These are phyloP conservation scores for Atta colombica DNA, from an alignment of 1,140 invertebrate genomes.

Conservation along the genomic window DNA sequence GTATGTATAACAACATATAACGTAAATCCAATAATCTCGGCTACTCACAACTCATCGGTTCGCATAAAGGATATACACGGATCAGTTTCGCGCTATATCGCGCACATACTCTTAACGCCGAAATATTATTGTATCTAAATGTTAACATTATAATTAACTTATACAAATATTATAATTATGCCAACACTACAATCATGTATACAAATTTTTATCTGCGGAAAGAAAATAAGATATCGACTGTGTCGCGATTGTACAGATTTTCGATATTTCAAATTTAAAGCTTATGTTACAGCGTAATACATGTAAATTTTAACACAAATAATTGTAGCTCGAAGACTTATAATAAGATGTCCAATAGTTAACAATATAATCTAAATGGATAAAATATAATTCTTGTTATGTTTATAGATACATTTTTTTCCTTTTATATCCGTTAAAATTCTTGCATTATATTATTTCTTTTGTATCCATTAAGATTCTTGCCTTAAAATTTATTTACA, in stretches of 20 bases:
- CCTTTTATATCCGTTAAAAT: neutral
- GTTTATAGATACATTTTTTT: neutral
- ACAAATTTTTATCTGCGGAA: neutral
- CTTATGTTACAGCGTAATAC: neutral
- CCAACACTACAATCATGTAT: neutral
- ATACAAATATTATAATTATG: neutral
- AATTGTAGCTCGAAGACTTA: neutral
- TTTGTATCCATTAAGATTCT: neutral
- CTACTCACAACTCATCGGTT: too few relatives aligned
- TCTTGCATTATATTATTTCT: neutral
- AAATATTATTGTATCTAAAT: too few relatives aligned
- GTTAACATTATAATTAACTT: neutral
- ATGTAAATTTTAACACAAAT: neutral
- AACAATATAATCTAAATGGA: neutral
- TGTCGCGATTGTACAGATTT: neutral
- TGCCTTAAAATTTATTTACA: conserved; percentile 6
- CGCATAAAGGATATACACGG: too few relatives aligned
- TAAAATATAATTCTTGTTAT: neutral
- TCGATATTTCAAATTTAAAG: neutral
- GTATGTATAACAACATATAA: neutral
- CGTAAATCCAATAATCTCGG: too few relatives aligned
- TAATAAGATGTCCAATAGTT: neutral
- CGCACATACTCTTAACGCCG: too few relatives aligned
- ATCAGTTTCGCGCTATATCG: too few relatives aligned
- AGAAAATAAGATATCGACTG: conserved; percentile 10